Base-by-base conservation (phyloP, 2,888 invertebrate genomes). In the Ametastegia equiseti region DNA sequence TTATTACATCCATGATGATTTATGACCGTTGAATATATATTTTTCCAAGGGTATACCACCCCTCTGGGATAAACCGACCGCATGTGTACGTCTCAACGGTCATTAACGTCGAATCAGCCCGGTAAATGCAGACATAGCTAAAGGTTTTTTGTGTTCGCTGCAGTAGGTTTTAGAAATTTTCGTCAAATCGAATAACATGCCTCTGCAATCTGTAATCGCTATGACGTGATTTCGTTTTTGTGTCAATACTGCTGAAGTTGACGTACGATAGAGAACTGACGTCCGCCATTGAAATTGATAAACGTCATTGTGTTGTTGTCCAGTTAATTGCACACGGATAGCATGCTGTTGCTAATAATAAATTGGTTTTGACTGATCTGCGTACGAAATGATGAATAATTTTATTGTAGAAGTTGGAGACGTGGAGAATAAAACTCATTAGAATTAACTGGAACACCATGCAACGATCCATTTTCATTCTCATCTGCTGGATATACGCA, bases 401-500 rank as follows among this genome's bases (percentile, higher is more conserved):
- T n/a, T n/a, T n/a, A n/a, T n/a, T 30, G 9, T 60, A 6, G 9
- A 60, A 30, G 5, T 23, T 30, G 15, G 23, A 60, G 30, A 13
- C 13, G 60, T 60, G 30, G 6, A 60, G 15, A 60, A 30, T 15
- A 30, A 30, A 5, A 60, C 4, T 19, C 30, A 30, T 13, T 11
- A 60, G 13, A 13, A 60, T 27, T 60, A 6, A 11, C 5, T 9
- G 30, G 5, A 4, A 1, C 27, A 60, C 30, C 39, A 67, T 67
- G 67, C 67, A 39, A n/a, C 39, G 67, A 39, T 67, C 7, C 67
- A 39, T 39, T 15, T 3, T 67, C 39, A 7, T 67, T 27, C n/a
- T 67, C 39, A 7, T 67, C 23, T 67, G 7, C 4, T 39, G 19
- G 67, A n/a, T 67, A 67, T 67, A 39, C 67, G 67, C 36, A 67